Conservation (phyloP, 2,113 vertebrate genomes). For the Martes martes region DNA sequence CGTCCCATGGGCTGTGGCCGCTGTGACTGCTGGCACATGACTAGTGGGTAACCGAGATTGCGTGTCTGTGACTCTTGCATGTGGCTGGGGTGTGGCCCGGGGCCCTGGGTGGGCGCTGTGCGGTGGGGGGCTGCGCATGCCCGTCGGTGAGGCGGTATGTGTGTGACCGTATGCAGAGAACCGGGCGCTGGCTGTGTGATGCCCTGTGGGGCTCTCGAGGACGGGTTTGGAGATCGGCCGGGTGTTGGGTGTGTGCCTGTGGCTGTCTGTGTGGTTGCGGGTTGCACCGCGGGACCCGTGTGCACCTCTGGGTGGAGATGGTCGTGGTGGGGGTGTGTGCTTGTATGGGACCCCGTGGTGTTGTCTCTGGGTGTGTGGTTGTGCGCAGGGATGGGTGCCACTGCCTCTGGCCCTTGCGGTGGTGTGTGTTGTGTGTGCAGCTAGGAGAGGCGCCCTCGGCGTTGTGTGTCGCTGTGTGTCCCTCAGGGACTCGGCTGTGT, state of each 20-base stretch:
- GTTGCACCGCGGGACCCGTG: background rate
- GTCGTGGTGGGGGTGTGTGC: background rate
- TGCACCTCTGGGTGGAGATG: background rate
- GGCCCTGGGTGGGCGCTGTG: background rate
- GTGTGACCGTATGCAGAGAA: background rate
- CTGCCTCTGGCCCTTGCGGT: background rate
- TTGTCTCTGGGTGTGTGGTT: background rate
- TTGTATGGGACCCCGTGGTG: background rate
- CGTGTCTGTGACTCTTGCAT: background rate
- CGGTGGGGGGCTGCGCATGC: background rate
- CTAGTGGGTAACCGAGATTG: background rate
- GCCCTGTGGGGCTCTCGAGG: background rate
- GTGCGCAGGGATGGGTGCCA: background rate
- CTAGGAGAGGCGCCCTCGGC: background rate
- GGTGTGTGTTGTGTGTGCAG: background rate
- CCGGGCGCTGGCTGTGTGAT: background rate
- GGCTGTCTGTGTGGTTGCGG: background rate
- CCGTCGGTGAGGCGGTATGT: background rate
- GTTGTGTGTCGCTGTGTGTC: conserved; percentile 51
- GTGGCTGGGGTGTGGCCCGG: background rate
- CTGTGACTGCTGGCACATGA: background rate
- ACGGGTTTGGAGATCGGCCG: background rate
- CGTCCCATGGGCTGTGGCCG: background rate
- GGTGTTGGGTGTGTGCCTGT: background rate
- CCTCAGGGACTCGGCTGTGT: conserved; percentile 61